Conservation (phyloP, 2,888 invertebrate species). For the Serrognathus titanus region DNA sequence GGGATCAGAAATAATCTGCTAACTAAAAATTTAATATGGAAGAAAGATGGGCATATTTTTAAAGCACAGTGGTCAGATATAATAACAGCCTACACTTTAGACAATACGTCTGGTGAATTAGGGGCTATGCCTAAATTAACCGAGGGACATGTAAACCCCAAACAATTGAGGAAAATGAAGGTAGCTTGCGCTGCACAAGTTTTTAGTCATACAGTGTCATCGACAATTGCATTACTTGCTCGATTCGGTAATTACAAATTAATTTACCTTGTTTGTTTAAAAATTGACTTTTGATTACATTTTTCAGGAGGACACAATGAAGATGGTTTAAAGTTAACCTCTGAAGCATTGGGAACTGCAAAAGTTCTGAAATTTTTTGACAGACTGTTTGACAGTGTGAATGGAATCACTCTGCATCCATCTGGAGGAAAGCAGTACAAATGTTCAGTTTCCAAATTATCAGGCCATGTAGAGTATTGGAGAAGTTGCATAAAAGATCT, state of each 20-base stretch:
- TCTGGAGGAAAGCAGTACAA: no score
- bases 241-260: not conserved
- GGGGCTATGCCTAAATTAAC: not conserved
- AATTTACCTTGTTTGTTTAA: no score
- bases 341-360: no score
- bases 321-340: no score
- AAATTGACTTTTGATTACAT: no score
- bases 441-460: no score
- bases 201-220: not conserved
- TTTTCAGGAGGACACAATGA: no score
- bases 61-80: not conserved
- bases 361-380: no score
- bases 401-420: no score
- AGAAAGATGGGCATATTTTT: not conserved
- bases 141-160: not conserved
- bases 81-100: not conserved
- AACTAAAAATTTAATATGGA: not conserved
- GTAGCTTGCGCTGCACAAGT: not conserved
- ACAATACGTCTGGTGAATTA: not conserved
- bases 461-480: no score
- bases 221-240: not conserved
- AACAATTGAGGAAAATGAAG: not conserved
- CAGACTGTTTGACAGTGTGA: no score
- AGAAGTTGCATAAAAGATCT: no score
- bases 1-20: slow-evolving; percentile 5